Evolutionary conservation across 2,113 vertebrate genomes (phyloP), one percentile per base, ranked within the genome.

Genomic region (Ardeotis arabs): DNA sequence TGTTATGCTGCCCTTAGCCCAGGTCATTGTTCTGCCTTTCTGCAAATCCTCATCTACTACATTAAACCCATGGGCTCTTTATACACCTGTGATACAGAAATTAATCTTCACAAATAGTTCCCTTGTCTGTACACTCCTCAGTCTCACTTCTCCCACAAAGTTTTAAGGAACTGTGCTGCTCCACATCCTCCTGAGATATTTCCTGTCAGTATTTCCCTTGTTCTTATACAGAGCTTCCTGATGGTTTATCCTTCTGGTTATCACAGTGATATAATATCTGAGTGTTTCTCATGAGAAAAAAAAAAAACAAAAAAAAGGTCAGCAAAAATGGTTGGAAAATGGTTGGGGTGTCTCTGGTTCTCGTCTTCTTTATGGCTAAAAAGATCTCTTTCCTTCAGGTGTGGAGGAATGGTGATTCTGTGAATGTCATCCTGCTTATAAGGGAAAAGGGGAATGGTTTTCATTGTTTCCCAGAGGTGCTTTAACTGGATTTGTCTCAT

Each of bases 401-500:
- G 22, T 37, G 56, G 72, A 73, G 39, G 35, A 53, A 84, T 29
- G 25, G 73, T 68, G 74, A 66, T 62, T 49, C 53, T 89, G 84
- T 84, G 86, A 79, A 87, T 81, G 85, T 93, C 86, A 91, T 95
- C 59, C 58, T 66, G 53, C 73, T 70, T 79, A 66, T 63, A 84
- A 84, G 49, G 80, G 73, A 96, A 91, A 95, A 73, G 37, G 16
- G 58, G 77, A 80, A 94, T 10, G 13, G 35, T 91, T 96, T 92
- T 72, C 69, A 66, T 29, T 87, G 77, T 62, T 93, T 96, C 92
- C 96, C 95, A 73, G 75, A 94, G 91, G 96, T 94, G 41, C 84
- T 95, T 37, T 95, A 87, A 89, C 80, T 92, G 92, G 90, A 96
- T 96, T 96, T 95, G 83, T 91, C 94, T 96, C 94, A 96, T 96